phyloP scores from a whole-genome alignment of 2,888 invertebrate species.

The Nomada fucata region DNA sequence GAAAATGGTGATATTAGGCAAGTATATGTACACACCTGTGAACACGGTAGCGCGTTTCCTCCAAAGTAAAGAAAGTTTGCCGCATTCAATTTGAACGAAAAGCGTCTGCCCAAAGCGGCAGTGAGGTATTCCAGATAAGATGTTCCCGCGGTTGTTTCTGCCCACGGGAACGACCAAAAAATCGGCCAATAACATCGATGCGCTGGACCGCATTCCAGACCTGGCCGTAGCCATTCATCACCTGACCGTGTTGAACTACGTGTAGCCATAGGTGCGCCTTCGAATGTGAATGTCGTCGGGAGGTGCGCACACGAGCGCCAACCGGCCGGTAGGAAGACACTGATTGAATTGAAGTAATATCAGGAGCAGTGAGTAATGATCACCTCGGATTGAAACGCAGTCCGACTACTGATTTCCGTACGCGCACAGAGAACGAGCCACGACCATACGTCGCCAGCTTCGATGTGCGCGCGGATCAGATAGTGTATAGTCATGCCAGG shows the following conservation, averaged over 20 bases:
- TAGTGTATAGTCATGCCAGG: slow-evolving; percentile 84
- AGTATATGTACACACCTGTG: not conserved
- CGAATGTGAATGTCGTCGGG: slow-evolving; percentile 58
- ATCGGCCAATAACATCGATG: slow-evolving; percentile 79
- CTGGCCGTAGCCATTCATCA: slow-evolving; percentile 79
- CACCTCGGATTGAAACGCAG: slow-evolving; percentile 82
- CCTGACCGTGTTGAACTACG: slow-evolving; percentile 58
- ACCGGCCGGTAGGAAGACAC: slow-evolving; percentile 82
- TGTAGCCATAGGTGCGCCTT: slow-evolving; percentile 59
- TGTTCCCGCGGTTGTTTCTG: slow-evolving; percentile 47
- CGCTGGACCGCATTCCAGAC: slow-evolving; percentile 76
- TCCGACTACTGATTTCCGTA: slow-evolving; percentile 79
- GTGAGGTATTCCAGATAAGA: slow-evolving; percentile 43
- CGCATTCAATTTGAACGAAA: not conserved
- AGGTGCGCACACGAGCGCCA: slow-evolving; percentile 43
- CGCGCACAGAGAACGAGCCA: slow-evolving; percentile 37
- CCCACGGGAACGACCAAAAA: slow-evolving; percentile 58
- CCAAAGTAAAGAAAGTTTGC: not conserved
- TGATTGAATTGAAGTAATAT: slow-evolving; percentile 85
- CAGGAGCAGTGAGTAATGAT: slow-evolving; percentile 84
- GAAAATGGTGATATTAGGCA: not conserved
- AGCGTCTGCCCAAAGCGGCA: not conserved
- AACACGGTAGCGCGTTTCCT: too few species aligned
- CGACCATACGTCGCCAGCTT: slow-evolving; percentile 23
- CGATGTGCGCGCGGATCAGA: slow-evolving; percentile 81